Evolutionary conservation across 2,888 invertebrate genomes (phyloP), one percentile per base, ranked within the genome.

Genomic region (Galeruca laticollis): DNA sequence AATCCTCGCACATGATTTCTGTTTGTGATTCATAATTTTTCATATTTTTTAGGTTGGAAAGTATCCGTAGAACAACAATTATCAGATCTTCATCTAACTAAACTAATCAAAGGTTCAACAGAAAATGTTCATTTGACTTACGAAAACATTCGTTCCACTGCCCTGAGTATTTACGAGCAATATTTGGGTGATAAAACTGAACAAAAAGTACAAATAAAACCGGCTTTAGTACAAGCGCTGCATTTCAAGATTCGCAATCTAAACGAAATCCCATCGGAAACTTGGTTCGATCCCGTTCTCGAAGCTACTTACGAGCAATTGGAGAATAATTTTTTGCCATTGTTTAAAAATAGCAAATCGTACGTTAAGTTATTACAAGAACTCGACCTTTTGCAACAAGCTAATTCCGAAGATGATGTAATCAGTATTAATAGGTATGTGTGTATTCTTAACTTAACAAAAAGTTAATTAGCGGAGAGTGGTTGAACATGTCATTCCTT

Each of bases 231-330:
- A 3, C 90, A 90, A 77, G 87, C 87, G 74, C 86, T 94, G 60
- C 83, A 90, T 40, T 86, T 87, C 33, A 88, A 89, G 78, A 90
- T 93, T 69, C 88, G 89, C 76, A 85, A 84, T 71, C 73, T 85
- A 33, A 90, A 88, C 63, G 92, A 92, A 80, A 78, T 83, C 31
- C 89, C 92, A 5, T 88, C 87, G 31, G 92, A 94, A 69, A 87
- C 88, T 2, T 94, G 96, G 89, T 97, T 97, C 84, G 96, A 97
- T 82, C 93, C 94, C 72, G 89, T 95, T 18, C 93, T 95, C 84
- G 87, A 89, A 72, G 89, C 89, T 64, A 89, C 93, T 33, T 90
- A 91, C 73, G 91, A 91, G 78, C 91, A 86, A 80, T 85, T 88
- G 81, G 84, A 87, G 79, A 87, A 83, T 56, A 90, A 92, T 67